Base-by-base conservation (phyloP, 2,797 vertebrate species). In the Enteromius thamalakanensis region DNA sequence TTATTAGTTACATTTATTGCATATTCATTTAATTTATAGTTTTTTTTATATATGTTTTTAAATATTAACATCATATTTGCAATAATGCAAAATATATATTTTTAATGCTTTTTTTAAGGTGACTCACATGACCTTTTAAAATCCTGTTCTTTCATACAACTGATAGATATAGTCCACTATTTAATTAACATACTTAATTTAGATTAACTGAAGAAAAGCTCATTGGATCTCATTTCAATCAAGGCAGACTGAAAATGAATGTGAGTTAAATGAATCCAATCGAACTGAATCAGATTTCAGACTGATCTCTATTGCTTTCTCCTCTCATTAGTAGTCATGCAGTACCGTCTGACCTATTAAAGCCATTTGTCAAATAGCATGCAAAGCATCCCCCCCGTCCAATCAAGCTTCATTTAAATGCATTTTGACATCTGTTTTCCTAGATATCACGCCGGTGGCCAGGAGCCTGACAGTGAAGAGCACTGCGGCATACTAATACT, bases 401-500 rank as follows among this genome's bases (percentile, higher is more conserved):
- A 90, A 92, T 95, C 92, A 90, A 89, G 76, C 91, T 93, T 87
- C 89, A 90, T 90, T 90, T 87, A 90, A 93, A 94, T 94, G 89
- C 92, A 90, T 94, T 94, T 93, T 94, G 94, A 94, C 95, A 92
- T 94, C 92, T 94, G 93, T 94, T 94, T 94, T 93, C 90, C 87
- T 90, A 91, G 91, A 92, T 90, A 91, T 92, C 89, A 83, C 74
- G 86, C 86, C 86, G 91, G 90, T 53, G 82, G 90, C 87, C 94
- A 93, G 93, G 87, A 92, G 90, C 89, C 87, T 93, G 94, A 95
- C 93, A 93, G 92, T 85, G 88, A 4, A 0, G 79, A 90, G 89
- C 88, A 64, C 86, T 87, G 87, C 88, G 78, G 94, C 93, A 95
- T 94, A 90, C 94, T 94, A 94, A 95, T 93, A 91, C 81, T 87